phyloP scores from a whole-genome alignment of 1,140 invertebrate species.

The Drusus annulatus region DNA sequence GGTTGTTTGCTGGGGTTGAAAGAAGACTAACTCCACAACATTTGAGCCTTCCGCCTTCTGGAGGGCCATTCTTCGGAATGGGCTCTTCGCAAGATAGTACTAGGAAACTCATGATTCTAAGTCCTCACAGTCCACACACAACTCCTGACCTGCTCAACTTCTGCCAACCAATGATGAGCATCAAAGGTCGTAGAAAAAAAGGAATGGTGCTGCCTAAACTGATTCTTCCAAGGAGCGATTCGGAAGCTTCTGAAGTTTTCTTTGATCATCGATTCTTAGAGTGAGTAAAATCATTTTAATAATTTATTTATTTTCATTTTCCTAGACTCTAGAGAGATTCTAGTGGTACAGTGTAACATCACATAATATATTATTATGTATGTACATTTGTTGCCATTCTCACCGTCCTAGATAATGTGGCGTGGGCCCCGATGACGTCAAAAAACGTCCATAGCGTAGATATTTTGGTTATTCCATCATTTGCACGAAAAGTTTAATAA shows the following conservation, averaged over 20 bases:
- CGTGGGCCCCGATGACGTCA: too few species aligned
- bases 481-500: too few species aligned
- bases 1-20: conserved; percentile 77
- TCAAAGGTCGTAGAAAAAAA: conserved; percentile 79
- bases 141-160: conserved; percentile 75
- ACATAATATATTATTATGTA: too few species aligned
- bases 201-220: conserved; percentile 83
- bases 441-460: too few species aligned
- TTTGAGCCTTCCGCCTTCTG: conserved; percentile 78
- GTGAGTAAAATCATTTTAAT: conserved; percentile 68
- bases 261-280: conserved; percentile 74
- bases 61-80: conserved; percentile 70
- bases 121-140: conserved; percentile 80
- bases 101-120: conserved; percentile 79
- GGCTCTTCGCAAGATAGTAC: conserved; percentile 71
- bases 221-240: conserved; percentile 81
- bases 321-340: too few species aligned
- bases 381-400: too few species aligned
- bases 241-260: conserved; percentile 75
- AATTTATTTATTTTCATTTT: too few species aligned
- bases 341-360: too few species aligned
- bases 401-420: too few species aligned
- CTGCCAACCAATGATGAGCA: conserved; percentile 72
- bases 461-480: too few species aligned
- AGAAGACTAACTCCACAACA: conserved; percentile 76